A percentile compares a stretch with the other conserved stretches of the same genome.
phyloP scores from a whole-genome alignment of 2,113 vertebrate species.

The Otis tarda region DNA sequence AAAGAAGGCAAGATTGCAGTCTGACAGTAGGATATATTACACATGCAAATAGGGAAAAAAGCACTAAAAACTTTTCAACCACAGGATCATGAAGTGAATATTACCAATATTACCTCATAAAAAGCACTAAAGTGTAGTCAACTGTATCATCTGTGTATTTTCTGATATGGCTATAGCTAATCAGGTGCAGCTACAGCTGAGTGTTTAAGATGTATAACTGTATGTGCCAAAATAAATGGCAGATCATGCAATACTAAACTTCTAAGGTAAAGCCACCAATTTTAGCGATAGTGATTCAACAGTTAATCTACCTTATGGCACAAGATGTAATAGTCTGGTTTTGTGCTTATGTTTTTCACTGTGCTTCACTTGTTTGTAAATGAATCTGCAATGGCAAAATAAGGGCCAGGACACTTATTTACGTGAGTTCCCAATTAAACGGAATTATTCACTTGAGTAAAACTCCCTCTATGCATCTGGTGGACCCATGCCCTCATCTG shows the following conservation, averaged over 20 bases:
- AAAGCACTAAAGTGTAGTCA: not conserved
- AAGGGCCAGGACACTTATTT: not conserved
- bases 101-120: not conserved
- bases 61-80: not conserved
- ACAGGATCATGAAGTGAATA: not conserved
- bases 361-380: not conserved
- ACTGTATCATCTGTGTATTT: not conserved
- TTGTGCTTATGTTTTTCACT: not conserved
- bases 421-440: not conserved
- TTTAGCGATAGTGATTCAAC: not conserved
- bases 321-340: not conserved
- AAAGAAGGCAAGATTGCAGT: not conserved
- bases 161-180: not conserved
- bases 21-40: not conserved
- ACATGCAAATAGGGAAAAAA: not conserved
- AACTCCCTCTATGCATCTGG: not conserved
- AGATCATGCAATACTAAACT: not conserved
- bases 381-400: not conserved
- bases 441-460: not conserved
- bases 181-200: not conserved
- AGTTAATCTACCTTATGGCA: not conserved
- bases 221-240: not conserved
- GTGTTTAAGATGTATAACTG: not conserved
- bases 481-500: not conserved
- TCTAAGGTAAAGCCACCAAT: not conserved